These are phyloP conservation scores for Ephestia elutella DNA, from an alignment of 1,140 invertebrate species.

Conservation along the genomic window DNA sequence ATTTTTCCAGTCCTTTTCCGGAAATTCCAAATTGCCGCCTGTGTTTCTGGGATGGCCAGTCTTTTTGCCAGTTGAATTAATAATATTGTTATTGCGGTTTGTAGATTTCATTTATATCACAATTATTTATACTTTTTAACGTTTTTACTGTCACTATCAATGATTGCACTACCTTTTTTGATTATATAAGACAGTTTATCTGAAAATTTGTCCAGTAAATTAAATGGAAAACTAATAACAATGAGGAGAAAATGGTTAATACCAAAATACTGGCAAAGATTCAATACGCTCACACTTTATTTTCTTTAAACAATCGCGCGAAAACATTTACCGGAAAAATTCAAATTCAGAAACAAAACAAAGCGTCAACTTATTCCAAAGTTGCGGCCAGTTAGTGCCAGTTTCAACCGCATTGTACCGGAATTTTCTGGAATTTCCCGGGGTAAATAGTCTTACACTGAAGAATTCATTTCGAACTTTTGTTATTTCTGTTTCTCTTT, in stretches of 20 bases:
- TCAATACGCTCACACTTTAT: neutral
- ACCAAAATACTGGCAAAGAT: too few relatives aligned
- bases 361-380: constrained; percentile 2
- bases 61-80: too few relatives aligned
- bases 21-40: neutral
- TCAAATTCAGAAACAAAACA: constrained; percentile 3
- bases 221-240: too few relatives aligned
- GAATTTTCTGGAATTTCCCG: constrained; percentile 1
- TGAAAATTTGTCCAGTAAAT: too few relatives aligned
- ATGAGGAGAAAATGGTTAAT: too few relatives aligned
- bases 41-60: neutral
- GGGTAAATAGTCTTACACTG: neutral
- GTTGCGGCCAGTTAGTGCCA: constrained; percentile 3
- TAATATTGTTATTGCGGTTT: too few relatives aligned
- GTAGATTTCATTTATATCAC: too few relatives aligned
- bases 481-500: neutral
- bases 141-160: too few relatives aligned
- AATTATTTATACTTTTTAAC: too few relatives aligned
- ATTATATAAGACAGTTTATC: too few relatives aligned
- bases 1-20: neutral
- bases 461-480: neutral
- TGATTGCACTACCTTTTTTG: too few relatives aligned
- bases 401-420: neutral
- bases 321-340: neutral
- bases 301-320: neutral